Conservation (phyloP, 2,113 vertebrate genomes). For the Muscicapa adusta region DNA sequence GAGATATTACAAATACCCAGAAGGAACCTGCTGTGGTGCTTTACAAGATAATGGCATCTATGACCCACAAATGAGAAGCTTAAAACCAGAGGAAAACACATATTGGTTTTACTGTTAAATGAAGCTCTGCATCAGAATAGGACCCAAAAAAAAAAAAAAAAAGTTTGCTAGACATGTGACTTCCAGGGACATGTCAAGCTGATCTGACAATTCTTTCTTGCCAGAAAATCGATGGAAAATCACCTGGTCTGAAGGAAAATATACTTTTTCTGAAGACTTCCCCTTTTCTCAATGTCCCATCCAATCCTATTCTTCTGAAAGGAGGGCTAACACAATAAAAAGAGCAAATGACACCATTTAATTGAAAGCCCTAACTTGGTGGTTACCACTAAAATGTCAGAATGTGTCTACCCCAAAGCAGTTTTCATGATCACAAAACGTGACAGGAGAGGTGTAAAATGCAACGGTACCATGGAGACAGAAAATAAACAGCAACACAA, state of each 20-base stretch:
- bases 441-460: background rate
- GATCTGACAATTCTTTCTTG: background rate
- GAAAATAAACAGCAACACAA: background rate
- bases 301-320: background rate
- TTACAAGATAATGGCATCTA: background rate
- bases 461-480: background rate
- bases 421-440: background rate
- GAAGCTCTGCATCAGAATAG: background rate
- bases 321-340: background rate
- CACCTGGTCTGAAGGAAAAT: background rate
- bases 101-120: background rate
- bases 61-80: background rate
- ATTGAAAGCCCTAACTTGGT: background rate
- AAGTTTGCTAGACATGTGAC: background rate
- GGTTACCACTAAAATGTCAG: background rate
- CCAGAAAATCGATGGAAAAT: background rate
- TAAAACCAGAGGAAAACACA: background rate
- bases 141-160: too few relatives aligned
- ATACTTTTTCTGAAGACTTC: background rate
- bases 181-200: background rate
- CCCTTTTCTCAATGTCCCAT: background rate
- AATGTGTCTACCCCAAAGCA: background rate
- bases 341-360: background rate
- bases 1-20: background rate
- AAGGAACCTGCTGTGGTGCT: background rate